A percentile compares a stretch with the other conserved stretches of the same genome.
Conservation (phyloP, 2,888 invertebrate genomes). For the Phaonia tiefii region DNA sequence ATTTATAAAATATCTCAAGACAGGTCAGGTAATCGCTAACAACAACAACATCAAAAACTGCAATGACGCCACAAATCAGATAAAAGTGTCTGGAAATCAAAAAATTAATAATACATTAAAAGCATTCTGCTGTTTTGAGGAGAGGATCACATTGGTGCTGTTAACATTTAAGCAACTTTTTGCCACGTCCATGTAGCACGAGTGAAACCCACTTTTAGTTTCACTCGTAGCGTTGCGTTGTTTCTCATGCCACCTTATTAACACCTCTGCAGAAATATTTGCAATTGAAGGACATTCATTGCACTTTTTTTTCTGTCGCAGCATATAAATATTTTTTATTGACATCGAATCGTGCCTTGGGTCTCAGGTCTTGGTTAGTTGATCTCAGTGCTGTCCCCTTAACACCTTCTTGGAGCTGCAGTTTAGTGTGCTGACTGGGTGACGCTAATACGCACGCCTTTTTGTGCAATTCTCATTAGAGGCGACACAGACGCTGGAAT, state of each 20-base stretch:
- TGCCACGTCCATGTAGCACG: background rate
- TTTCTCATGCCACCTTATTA: conserved; percentile 55
- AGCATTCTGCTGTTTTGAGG: conserved; percentile 27
- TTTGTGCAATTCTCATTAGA: conserved; percentile 57
- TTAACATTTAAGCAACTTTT: conserved; percentile 35
- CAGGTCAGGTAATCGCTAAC: too few species aligned
- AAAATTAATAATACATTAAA: conserved; percentile 13
- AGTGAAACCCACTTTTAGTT: conserved; percentile 46
- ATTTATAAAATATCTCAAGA: too few species aligned
- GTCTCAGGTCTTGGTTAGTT: conserved; percentile 10
- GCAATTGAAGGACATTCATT: conserved; percentile 49
- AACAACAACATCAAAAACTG: too few species aligned
- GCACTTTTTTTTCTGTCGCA: background rate
- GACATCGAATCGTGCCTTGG: background rate
- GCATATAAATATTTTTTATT: background rate
- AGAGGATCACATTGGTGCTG: conserved; percentile 47
- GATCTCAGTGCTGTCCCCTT: conserved; percentile 36
- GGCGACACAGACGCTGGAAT: conserved; percentile 32
- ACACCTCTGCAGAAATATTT: conserved; percentile 52
- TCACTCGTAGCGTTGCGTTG: conserved; percentile 10
- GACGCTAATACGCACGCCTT: conserved; percentile 52
- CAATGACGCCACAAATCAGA: too few species aligned
- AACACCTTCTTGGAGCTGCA: conserved; percentile 27
- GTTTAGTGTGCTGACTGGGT: background rate
- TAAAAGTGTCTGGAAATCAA: too few species aligned